Conservation (phyloP, 2,797 vertebrate species). For the Acridotheres tristis region DNA sequence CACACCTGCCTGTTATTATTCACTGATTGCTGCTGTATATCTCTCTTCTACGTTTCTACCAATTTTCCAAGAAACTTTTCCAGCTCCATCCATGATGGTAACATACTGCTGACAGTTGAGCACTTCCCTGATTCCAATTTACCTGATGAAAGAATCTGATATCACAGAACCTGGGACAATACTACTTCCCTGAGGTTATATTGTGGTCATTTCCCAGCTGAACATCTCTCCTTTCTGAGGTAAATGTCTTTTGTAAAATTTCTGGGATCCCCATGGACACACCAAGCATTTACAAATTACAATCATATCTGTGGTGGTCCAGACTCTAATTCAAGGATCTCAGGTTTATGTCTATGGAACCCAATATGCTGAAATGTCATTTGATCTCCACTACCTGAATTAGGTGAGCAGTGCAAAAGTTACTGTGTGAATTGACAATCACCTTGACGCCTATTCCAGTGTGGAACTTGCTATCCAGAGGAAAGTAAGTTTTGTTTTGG, state of each 20-base stretch:
- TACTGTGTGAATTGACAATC: neutral
- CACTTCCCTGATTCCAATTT: neutral
- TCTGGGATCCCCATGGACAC: neutral
- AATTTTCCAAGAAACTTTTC: neutral
- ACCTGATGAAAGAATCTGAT: neutral
- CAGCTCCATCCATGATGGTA: neutral
- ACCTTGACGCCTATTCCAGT: neutral
- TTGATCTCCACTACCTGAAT: neutral
- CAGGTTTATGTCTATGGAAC: neutral
- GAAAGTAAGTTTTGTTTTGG: slow-evolving; percentile 35
- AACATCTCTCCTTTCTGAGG: neutral
- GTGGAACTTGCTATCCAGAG: neutral
- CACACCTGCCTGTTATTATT: neutral
- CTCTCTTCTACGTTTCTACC: neutral
- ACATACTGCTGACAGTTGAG: neutral
- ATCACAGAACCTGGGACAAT: neutral
- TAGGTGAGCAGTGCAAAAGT: neutral
- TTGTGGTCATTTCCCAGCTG: neutral
- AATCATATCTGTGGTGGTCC: neutral
- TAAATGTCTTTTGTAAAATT: neutral
- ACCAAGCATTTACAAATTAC: neutral
- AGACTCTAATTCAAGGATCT: neutral
- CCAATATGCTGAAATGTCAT: neutral
- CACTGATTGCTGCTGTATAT: neutral
- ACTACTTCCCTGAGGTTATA: neutral